phyloP scores from a whole-genome alignment of 2,797 vertebrate species.

The Aphelocoma californica region DNA sequence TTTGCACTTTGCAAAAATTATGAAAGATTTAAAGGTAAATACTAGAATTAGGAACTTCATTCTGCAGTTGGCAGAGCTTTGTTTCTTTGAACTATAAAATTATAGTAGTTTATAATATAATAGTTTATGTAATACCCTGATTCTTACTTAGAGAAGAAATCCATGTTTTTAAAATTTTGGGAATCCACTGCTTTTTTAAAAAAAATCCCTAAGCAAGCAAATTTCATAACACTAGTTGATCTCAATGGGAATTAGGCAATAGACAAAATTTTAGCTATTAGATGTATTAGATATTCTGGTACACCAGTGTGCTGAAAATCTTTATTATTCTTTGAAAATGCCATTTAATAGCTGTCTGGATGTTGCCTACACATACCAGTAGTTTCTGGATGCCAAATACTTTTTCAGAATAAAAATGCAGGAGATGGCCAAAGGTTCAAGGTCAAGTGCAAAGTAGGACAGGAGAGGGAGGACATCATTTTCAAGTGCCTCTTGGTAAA shows the following conservation, averaged over 20 bases:
- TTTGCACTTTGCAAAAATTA: neutral
- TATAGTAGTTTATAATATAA: neutral
- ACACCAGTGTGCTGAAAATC: neutral
- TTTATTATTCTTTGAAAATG: neutral
- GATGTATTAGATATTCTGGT: neutral
- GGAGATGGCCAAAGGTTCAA: conserved; percentile 60
- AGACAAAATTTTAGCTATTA: neutral
- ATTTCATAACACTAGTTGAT: neutral
- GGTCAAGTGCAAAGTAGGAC: conserved; percentile 64
- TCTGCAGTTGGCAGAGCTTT: neutral
- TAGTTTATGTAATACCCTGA: neutral
- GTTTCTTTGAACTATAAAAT: neutral
- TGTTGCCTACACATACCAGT: neutral
- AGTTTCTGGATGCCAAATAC: neutral
- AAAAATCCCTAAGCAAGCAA: neutral
- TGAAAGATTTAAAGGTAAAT: neutral
- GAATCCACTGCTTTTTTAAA: neutral
- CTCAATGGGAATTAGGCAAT: neutral
- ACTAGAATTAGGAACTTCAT: neutral
- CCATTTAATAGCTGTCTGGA: neutral
- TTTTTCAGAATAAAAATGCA: conserved; percentile 46
- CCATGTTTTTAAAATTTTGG: neutral
- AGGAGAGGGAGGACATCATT: conserved; percentile 64
- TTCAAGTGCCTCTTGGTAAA: conserved; percentile 68
- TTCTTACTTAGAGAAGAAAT: neutral